Percentiles rank a stretch among this genome's conserved stretches.
phyloP scores from a whole-genome alignment of 2,888 invertebrate genomes.

The Acleris literana region DNA sequence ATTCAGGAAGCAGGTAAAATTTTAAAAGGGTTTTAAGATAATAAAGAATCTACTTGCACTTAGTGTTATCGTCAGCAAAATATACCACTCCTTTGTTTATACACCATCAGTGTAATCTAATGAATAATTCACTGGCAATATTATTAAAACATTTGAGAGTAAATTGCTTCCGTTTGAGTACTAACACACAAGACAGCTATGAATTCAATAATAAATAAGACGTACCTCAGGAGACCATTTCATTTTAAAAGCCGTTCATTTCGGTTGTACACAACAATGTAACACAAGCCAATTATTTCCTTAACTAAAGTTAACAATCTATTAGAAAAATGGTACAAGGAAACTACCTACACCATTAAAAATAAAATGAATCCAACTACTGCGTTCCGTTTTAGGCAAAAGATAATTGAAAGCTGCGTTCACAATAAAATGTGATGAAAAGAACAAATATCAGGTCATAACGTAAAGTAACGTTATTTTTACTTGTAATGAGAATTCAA shows the following conservation, averaged over 20 bases:
- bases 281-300: neutral
- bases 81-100: neutral
- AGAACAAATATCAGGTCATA: no score
- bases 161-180: neutral
- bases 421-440: neutral
- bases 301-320: neutral
- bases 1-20: no score
- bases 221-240: conserved; percentile 44
- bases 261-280: conserved; percentile 3
- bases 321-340: neutral
- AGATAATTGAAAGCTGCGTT: neutral
- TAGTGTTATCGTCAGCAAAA: neutral
- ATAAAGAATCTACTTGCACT: neutral
- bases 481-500: neutral
- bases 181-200: neutral
- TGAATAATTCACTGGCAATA: neutral
- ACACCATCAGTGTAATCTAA: neutral
- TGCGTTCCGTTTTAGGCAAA: conserved; percentile 12
- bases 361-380: neutral
- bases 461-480: no score
- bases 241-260: conserved; percentile 39
- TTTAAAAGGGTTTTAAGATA: no score
- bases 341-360: conserved; percentile 8
- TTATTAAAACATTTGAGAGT: neutral
- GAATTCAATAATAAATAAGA: conserved; percentile 5